A percentile compares a stretch with the other conserved stretches of the same genome.
These are phyloP conservation scores for Lutjanus argentimaculatus DNA, from an alignment of 2,797 vertebrate species.

Conservation along the genomic window DNA sequence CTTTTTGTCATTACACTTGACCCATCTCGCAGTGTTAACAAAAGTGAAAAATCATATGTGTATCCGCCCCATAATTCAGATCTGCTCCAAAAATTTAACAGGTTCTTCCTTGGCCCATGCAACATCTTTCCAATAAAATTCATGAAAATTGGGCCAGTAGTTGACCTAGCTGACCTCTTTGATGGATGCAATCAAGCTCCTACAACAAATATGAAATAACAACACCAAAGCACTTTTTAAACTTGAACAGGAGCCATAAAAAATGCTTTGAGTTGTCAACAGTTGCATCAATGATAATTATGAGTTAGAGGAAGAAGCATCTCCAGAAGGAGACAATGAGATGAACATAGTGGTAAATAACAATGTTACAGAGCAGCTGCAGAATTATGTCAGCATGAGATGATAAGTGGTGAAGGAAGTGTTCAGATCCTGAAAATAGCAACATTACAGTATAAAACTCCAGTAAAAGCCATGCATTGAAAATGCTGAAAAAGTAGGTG, in stretches of 20 bases:
- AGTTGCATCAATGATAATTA: background rate
- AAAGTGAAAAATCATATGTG: no score
- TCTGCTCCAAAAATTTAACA: no score
- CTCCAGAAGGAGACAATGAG: background rate
- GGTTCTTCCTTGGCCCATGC: no score
- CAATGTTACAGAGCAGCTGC: background rate
- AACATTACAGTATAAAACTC: background rate
- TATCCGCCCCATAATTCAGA: no score
- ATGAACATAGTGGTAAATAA: background rate
- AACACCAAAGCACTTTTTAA: background rate
- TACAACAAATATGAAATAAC: background rate
- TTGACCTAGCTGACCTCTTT: no score
- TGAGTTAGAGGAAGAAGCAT: background rate
- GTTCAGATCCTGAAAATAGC: background rate
- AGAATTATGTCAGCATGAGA: background rate
- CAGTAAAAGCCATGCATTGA: background rate
- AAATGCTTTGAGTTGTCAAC: background rate
- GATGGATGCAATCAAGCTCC: no score
- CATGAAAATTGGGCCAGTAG: no score
- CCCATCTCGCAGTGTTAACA: no score
- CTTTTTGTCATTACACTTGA: no score
- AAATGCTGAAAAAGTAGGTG: background rate
- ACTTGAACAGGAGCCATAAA: background rate
- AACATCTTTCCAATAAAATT: no score
- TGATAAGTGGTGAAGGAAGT: background rate